Evolutionary conservation across 2,113 vertebrate species (phyloP), one percentile per base, ranked within the genome.

Genomic region (Hippoglossus stenolepis): DNA sequence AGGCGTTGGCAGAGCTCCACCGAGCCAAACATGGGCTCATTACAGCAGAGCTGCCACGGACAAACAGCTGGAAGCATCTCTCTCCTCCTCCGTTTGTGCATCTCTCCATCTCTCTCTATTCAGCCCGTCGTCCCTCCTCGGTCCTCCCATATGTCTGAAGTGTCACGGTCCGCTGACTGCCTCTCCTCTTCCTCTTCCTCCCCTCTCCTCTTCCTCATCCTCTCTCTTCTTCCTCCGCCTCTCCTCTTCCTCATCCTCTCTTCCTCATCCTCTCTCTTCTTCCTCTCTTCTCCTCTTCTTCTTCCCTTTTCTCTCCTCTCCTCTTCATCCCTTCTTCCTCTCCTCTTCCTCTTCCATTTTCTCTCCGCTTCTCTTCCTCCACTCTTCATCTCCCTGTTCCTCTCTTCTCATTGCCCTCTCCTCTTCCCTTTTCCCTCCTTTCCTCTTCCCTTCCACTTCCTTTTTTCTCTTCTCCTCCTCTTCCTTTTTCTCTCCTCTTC

Each of bases 31-130:
- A 86, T 60, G 83, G 84, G 77, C 92, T 95, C 93, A 94, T 94
- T 94, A 95, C 90, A 59, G 88, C 84, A 75, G 80, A 86, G 86
- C 85, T 60, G 78, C 90, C 92, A 91, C 77, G 87, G 91, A 85
- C 85, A 83, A 93, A 93, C 93, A 94, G 94, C 93, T 94, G 94
- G 91, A 95, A 6, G 21, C 80, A 58, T 79, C 89, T 82, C 79
- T 70, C 75, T 67, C 80, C 80, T 71, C 85, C 89, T 85, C 83
- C 81, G 80, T 85, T 78, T 66, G 75, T 82, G 64, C 74, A 9
- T 72, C 69, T 83, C 83, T 81, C 79, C 75, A 38, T 85, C 75
- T 72, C 80, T 83, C 82, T 81, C 73, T 60, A 21, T 86, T 77
- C 82, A 79, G 86, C 79, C 81, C 72, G 59, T 84, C 77, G 20